These are phyloP conservation scores for Poeciliopsis presidionis DNA, from an alignment of 2,797 vertebrate genomes.

Conservation along the genomic window DNA sequence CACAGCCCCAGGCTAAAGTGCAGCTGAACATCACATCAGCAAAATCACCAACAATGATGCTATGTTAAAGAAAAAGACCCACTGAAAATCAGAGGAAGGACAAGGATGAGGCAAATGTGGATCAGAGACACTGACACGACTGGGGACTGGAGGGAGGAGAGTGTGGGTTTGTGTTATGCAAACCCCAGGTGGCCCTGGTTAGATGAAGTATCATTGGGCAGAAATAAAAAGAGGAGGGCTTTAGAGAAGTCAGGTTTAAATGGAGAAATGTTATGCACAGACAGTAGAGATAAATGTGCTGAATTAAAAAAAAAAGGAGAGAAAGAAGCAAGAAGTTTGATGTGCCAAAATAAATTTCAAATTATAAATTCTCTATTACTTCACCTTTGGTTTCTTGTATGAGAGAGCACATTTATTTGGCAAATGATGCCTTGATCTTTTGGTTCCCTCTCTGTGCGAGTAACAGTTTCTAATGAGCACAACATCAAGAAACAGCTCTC, in stretches of 20 bases:
- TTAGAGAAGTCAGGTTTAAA: neutral
- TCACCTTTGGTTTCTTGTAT: conserved; percentile 15
- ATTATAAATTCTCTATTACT: neutral
- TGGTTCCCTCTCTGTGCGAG: conserved; percentile 6
- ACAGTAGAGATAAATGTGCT: conserved; percentile 10
- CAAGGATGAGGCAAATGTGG: conserved; percentile 37
- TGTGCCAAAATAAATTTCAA: neutral
- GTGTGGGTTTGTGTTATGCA: conserved; percentile 60
- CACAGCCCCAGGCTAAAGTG: conserved; percentile 40
- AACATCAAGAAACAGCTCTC: conserved; percentile 15
- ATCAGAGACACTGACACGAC: conserved; percentile 44
- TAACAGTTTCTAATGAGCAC: conserved; percentile 17
- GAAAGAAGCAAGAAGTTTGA: neutral
- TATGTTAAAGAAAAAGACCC: conserved; percentile 21
- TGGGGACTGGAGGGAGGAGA: conserved; percentile 26
- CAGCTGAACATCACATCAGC: conserved; percentile 15
- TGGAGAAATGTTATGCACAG: neutral
- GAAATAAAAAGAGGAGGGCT: conserved; percentile 26
- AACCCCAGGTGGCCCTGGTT: conserved; percentile 82
- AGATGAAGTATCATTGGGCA: conserved; percentile 74
- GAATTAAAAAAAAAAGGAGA: neutral
- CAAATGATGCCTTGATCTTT: conserved; percentile 17
- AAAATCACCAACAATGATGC: conserved; percentile 1
- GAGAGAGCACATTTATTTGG: conserved; percentile 1
- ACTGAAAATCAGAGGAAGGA: conserved; percentile 34